Base-by-base conservation (phyloP, 2,888 invertebrate genomes). In the Amphipyra tragopoginis region DNA sequence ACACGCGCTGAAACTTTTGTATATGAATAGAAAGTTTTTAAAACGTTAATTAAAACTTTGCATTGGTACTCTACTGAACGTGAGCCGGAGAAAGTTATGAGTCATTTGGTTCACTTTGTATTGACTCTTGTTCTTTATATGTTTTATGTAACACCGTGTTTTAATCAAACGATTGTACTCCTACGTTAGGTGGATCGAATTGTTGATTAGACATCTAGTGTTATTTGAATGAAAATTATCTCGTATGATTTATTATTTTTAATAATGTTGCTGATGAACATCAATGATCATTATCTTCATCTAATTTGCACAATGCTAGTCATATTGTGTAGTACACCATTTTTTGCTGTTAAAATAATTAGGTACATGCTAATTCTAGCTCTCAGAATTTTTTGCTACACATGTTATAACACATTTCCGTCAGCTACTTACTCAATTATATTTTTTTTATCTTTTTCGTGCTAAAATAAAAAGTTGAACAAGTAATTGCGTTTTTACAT, bases 21-120 rank as follows among this genome's bases (percentile, higher is more conserved):
- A 79, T 78, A 81, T 79, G 80, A 87, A 87, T 86, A 88, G 88
- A 91, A 90, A 90, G 90, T 90, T 89, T 82, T 84, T 81, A 80
- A 88, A 89, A 83, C 82, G 83, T 86, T 90, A 90, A 90, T 91
- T 90, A 88, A 88, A 91, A 89, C 86, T 88, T 90, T 77, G 81
- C 80, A 86, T 86, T 87, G 77, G 82, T 78, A 57, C 65, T 56
- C 48, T 48, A 81, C 79, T 77, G 83, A 83, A 81, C 82, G 82
- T 75, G 77, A 74, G 75, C 34, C 5, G 72, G 75, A 63, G 75
- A 85, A 84, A 77, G 85, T 84, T 72, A 59, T 78, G 81, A 84
- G 71, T 80, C 85, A 81, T 82, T 82, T 81, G 72, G 73, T 81
- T 81, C 74, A 77, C 75, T 81, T 82, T 82, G 75, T 86, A 85